Conservation (phyloP, 2,797 vertebrate genomes). For the Austrolebias charrua region DNA sequence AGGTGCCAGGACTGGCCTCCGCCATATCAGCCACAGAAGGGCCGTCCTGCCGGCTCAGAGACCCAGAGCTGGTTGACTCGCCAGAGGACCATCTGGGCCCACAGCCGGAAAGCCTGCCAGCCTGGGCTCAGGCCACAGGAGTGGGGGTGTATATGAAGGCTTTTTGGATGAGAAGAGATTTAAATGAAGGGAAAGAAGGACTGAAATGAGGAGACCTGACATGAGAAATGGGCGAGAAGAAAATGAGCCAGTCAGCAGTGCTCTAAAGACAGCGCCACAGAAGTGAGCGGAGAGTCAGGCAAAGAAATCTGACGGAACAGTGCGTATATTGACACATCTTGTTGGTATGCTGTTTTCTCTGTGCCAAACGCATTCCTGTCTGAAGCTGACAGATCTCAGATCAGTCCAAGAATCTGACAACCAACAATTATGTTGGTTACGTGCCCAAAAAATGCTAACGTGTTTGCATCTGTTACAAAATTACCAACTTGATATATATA, state of each 20-base stretch:
- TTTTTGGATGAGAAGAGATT: conserved; percentile 35
- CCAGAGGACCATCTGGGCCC: conserved; percentile 76
- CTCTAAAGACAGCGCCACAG: conserved; percentile 31
- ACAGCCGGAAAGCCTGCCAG: conserved; percentile 71
- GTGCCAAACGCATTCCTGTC: conserved; percentile 73
- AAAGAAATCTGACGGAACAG: conserved; percentile 49
- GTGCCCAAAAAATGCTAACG: conserved; percentile 42
- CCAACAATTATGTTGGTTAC: conserved; percentile 49
- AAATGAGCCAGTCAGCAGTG: conserved; percentile 36
- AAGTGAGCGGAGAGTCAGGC: conserved; percentile 28
- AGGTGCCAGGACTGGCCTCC: conserved; percentile 74
- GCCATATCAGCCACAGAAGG: conserved; percentile 83
- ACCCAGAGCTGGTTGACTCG: conserved; percentile 71
- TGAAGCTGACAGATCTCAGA: conserved; percentile 67
- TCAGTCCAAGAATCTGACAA: conserved; percentile 62
- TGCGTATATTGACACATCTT: conserved; percentile 76
- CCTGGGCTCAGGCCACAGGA: conserved; percentile 40
- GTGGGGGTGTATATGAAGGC: conserved; percentile 38
- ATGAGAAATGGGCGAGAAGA: conserved; percentile 15
- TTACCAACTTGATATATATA: conserved; percentile 21
- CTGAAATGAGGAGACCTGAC: conserved; percentile 17
- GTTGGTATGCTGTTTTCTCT: conserved; percentile 60
- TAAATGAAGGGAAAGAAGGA: conserved; percentile 35
- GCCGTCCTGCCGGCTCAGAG: conserved; percentile 72
- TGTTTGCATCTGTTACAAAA: conserved; percentile 41